Evolutionary conservation across 2,113 vertebrate species (phyloP), one percentile per base, ranked within the genome.

Genomic region (Hepsetus odoe): DNA sequence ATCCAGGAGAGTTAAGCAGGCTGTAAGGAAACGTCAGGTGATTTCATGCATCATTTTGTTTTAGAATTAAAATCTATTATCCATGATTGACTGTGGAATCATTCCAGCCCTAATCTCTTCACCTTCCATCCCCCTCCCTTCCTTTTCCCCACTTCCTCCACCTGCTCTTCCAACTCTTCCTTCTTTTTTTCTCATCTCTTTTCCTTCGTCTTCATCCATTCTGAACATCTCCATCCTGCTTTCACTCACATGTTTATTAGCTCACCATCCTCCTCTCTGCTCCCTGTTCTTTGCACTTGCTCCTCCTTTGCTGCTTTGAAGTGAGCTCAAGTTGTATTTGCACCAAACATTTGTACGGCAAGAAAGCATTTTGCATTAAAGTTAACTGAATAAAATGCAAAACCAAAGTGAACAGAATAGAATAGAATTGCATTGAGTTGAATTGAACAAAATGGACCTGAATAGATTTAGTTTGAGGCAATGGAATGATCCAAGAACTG

Each of bases 251-350:
- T 80, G 56, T 32, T 32, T 8, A 2, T 42, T 35, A 0, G 0
- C 2, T 66, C 7, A 0, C 0, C 42, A 14, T 14, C 42, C 42
- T 44, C 66, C 2, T 0, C 0, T 0, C 35, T 58, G 16, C 18
- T 53, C 16, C 3, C 9, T 24, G 67, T 24, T 62, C 62, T 77
- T 22, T 0, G 11, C 6, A 53, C 69, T 33, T 12, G 0, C 0
- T 0, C 28, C 42, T 55, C 2, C 10, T 2, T 18, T 12, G 5
- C 24, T 59, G 5, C 40, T n/a, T n/a, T n/a, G n/a, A n/a, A n/a
- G n/a, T n/a, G n/a, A n/a, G n/a, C n/a, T n/a, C n/a, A n/a, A n/a
- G n/a, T n/a, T n/a, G n/a, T n/a, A n/a, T n/a, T n/a, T n/a, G n/a
- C n/a, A n/a, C n/a, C n/a, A n/a, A n/a, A n/a, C n/a, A n/a, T n/a